phyloP scores from a whole-genome alignment of 2,888 invertebrate species.

The Tenthredo amoena region DNA sequence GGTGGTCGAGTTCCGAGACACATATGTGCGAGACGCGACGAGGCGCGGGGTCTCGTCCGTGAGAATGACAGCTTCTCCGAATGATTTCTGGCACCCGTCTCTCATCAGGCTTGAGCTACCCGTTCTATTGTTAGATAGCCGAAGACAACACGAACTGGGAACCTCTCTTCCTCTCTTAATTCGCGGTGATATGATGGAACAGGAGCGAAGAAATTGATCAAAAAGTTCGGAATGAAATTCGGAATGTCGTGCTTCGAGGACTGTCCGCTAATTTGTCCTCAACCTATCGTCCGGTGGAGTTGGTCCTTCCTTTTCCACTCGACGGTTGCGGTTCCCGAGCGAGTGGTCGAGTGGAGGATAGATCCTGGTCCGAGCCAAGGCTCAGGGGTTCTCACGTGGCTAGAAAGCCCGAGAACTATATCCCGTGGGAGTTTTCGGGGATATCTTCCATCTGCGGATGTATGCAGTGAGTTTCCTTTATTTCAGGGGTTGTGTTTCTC shows the following conservation, averaged over 20 bases:
- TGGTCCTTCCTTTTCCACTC: not conserved
- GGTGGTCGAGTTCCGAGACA: constrained; percentile 34
- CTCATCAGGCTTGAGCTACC: constrained; percentile 62
- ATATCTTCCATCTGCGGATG: constrained; percentile 6
- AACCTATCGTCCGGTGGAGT: not conserved
- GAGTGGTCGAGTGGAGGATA: not conserved
- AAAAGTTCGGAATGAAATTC: not conserved
- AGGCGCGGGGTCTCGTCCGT: not conserved
- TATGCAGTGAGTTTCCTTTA: not conserved
- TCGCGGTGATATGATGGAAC: not conserved
- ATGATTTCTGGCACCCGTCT: constrained; percentile 66
- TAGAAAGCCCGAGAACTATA: not conserved
- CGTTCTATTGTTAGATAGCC: constrained; percentile 58
- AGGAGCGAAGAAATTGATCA: not conserved
- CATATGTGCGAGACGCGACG: constrained; percentile 47
- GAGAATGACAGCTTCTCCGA: constrained; percentile 62
- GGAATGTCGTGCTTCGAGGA: not conserved
- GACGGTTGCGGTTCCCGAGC: constrained; percentile 11
- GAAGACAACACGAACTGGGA: not conserved
- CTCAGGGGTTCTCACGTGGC: constrained; percentile 29
- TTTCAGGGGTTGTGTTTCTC: constrained; percentile 21
- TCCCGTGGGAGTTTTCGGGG: constrained; percentile 17
- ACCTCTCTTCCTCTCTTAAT: not conserved
- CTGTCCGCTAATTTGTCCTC: not conserved
- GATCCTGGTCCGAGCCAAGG: not conserved